phyloP scores from a whole-genome alignment of 2,113 vertebrate species.

The Cranoglanis bouderius region DNA sequence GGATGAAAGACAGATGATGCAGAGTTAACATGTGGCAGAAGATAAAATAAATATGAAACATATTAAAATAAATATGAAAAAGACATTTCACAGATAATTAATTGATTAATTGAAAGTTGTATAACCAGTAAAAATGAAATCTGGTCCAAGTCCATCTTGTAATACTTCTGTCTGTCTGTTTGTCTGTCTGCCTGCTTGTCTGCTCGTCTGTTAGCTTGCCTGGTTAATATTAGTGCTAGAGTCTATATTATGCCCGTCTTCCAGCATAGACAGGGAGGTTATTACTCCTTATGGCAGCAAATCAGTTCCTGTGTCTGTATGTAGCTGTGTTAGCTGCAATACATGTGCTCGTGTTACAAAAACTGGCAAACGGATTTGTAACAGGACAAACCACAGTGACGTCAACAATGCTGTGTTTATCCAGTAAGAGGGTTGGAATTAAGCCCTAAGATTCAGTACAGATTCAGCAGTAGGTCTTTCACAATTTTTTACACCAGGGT shows the following conservation, averaged over 20 bases:
- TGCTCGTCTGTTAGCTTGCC: conserved; percentile 62
- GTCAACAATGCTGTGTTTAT: background rate
- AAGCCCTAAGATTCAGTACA: background rate
- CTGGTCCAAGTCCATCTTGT: conserved; percentile 31
- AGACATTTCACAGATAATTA: background rate
- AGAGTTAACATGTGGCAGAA: background rate
- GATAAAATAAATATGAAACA: background rate
- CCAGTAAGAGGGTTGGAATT: background rate
- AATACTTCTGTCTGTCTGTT: conserved; percentile 62
- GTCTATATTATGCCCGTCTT: background rate
- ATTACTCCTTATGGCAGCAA: background rate
- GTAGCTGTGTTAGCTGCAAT: conserved; percentile 8
- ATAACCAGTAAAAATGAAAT: background rate
- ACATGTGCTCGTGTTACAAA: background rate
- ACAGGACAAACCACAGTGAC: background rate
- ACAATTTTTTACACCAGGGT: background rate
- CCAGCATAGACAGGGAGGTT: conserved; percentile 19
- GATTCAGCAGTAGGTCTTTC: background rate
- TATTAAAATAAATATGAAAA: too few species aligned
- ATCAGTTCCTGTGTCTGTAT: background rate
- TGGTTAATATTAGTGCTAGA: conserved; percentile 17
- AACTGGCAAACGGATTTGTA: background rate
- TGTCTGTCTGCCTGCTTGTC: conserved; percentile 50
- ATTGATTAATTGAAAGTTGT: background rate
- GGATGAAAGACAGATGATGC: background rate